A percentile compares a stretch with the other conserved stretches of the same genome.
Evolutionary conservation across 2,888 invertebrate genomes (phyloP).

Genomic region (Drosophila meridiana): DNA sequence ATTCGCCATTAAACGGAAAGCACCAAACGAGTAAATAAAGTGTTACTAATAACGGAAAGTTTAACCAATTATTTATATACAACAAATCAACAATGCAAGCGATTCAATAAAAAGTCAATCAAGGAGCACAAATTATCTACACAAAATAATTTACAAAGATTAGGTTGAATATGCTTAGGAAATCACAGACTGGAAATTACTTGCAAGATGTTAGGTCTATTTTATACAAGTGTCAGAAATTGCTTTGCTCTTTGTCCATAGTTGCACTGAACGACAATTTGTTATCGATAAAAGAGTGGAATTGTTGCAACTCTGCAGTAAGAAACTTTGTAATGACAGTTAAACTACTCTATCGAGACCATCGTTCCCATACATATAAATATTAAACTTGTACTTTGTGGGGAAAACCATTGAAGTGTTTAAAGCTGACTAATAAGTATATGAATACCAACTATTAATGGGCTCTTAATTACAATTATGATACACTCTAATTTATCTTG

Average conservation of each 20-base stretch:
- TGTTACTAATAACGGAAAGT: conserved; percentile 9
- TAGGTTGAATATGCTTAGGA: conserved; percentile 1
- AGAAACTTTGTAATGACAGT: not conserved
- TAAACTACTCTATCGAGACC: not conserved
- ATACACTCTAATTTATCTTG: not conserved
- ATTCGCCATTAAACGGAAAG: conserved; percentile 10
- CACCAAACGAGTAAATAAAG: conserved; percentile 1
- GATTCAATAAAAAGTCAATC: conserved; percentile 13
- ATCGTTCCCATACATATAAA: not conserved
- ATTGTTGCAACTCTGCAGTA: not conserved
- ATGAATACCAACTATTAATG: no score
- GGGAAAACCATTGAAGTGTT: no score
- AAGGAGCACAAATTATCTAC: conserved; percentile 17
- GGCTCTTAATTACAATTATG: not conserved
- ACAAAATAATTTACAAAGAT: conserved; percentile 22
- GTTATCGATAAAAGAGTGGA: not conserved
- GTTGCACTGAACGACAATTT: not conserved
- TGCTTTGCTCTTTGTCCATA: not conserved
- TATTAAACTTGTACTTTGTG: not conserved
- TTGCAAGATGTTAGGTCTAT: conserved; percentile 7
- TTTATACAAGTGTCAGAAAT: not conserved
- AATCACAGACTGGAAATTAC: conserved; percentile 11
- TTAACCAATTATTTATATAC: conserved; percentile 24
- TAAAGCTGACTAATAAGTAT: no score
- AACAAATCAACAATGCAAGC: conserved; percentile 41